Conservation (phyloP, 1,140 invertebrate genomes). For the Belonocnema kinseyi region DNA sequence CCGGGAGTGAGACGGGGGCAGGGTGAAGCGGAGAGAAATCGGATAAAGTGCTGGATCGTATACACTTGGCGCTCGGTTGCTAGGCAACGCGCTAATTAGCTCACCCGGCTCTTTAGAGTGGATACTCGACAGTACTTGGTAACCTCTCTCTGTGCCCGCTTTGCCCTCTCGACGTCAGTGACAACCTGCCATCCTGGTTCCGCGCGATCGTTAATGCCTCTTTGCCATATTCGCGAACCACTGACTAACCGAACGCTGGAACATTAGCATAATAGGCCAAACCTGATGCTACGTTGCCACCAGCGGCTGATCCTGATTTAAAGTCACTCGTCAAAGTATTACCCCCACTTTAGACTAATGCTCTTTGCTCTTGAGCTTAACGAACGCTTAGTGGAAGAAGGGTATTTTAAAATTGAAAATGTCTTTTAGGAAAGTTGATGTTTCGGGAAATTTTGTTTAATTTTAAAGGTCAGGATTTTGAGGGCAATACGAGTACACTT, state of each 20-base stretch:
- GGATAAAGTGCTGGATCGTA: slow-evolving; percentile 69
- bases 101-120: slow-evolving; percentile 75
- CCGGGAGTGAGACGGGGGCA: slow-evolving; percentile 50
- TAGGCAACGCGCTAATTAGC: slow-evolving; percentile 76
- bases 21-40: slow-evolving; percentile 53
- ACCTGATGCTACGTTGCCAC: too few species aligned
- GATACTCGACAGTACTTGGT: slow-evolving; percentile 74
- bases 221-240: slow-evolving; percentile 13
- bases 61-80: slow-evolving; percentile 69
- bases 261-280: neutral
- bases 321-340: too few species aligned
- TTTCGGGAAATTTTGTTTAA: too few species aligned
- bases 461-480: too few species aligned
- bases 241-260: neutral
- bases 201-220: slow-evolving; percentile 56
- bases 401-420: too few species aligned
- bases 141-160: slow-evolving; percentile 62
- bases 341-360: too few species aligned
- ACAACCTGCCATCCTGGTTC: slow-evolving; percentile 54
- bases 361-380: too few species aligned
- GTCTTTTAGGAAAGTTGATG: too few species aligned
- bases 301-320: too few species aligned
- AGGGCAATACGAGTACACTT: too few species aligned
- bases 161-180: slow-evolving; percentile 56
- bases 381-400: too few species aligned